phyloP scores from a whole-genome alignment of 2,797 vertebrate genomes.

The Lacerta bilineata region DNA sequence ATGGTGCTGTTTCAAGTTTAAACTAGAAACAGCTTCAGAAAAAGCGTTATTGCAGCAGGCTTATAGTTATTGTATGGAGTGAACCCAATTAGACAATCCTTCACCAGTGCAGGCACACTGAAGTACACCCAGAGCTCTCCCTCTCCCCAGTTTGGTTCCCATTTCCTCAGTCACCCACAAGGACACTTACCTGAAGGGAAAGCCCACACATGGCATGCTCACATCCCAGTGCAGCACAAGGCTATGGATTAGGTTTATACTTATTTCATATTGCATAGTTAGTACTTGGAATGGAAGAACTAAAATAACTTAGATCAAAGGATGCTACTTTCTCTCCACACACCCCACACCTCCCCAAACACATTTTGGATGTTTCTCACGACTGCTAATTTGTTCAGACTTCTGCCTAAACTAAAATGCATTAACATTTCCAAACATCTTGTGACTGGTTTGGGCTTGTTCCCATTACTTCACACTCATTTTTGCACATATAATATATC shows the following conservation, averaged over 20 bases:
- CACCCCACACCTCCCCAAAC: background rate
- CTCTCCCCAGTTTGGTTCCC: background rate
- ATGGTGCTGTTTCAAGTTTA: background rate
- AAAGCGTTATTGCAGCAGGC: background rate
- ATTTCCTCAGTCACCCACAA: background rate
- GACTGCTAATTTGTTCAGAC: constrained; percentile 59
- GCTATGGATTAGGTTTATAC: background rate
- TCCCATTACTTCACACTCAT: constrained; percentile 64
- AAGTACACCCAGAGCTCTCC: background rate
- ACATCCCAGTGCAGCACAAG: background rate
- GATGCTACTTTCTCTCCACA: constrained; percentile 16
- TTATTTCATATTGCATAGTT: constrained; percentile 10
- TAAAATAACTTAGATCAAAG: constrained; percentile 56
- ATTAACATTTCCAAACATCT: constrained; percentile 63
- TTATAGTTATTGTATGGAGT: background rate
- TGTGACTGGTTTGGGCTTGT: constrained; percentile 47
- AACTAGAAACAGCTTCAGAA: background rate
- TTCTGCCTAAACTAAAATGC: constrained; percentile 63
- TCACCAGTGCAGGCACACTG: too few relatives aligned
- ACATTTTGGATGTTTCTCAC: constrained; percentile 50
- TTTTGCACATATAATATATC: constrained; percentile 61
- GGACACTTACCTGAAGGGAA: background rate
- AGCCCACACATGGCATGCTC: background rate
- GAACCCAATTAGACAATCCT: background rate
- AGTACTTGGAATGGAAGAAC: constrained; percentile 57